Conservation (phyloP, 2,113 vertebrate species). For the Columba janthina region DNA sequence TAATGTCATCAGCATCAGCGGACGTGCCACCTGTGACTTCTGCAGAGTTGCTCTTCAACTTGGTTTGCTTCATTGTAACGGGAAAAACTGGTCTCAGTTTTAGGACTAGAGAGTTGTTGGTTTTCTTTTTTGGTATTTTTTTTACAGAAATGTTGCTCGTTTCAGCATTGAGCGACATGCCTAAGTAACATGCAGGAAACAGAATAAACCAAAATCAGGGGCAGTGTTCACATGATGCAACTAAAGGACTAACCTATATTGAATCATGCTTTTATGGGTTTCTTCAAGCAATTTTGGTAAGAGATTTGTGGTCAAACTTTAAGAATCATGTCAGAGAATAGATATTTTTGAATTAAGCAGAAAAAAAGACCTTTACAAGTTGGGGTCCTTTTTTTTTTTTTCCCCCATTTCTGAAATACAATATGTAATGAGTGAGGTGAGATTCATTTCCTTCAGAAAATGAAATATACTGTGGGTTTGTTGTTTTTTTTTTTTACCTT, state of each 20-base stretch:
- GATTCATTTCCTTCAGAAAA: not conserved
- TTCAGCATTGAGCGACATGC: not conserved
- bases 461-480: not conserved
- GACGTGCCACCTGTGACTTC: not conserved
- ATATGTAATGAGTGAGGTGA: not conserved
- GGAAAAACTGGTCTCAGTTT: not conserved
- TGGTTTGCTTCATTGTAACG: not conserved
- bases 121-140: not conserved
- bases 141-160: not conserved
- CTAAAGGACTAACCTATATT: not conserved
- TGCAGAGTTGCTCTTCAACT: not conserved
- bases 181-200: not conserved
- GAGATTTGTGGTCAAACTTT: not conserved
- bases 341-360: not conserved
- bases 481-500: not conserved
- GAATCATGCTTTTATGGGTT: not conserved
- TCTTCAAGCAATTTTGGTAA: not conserved
- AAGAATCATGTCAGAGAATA: not conserved
- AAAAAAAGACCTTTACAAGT: not conserved
- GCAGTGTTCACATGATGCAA: rapidly evolving
- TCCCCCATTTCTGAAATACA: rapidly evolving
- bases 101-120: not conserved
- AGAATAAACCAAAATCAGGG: not conserved
- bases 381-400: not conserved
- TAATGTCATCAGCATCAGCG: not conserved